Evolutionary conservation across 2,113 vertebrate species (phyloP).

Genomic region (Alouatta palliata): DNA sequence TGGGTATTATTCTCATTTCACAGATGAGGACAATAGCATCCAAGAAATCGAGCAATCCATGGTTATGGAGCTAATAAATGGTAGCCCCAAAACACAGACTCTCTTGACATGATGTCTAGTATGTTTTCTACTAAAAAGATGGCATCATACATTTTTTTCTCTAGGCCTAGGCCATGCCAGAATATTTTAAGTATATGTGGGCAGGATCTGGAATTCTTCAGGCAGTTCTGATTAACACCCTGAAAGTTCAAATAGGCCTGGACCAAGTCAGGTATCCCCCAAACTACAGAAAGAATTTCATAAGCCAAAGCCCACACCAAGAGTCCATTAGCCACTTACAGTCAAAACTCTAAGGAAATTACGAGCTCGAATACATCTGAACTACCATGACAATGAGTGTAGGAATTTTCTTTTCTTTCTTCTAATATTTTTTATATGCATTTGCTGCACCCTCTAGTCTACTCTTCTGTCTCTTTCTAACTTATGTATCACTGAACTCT

Average conservation of each 20-base stretch:
- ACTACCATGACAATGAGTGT: background rate
- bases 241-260: background rate
- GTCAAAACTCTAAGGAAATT: slow-evolving; percentile 36
- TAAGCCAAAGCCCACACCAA: slow-evolving; percentile 20
- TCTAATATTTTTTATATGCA: background rate
- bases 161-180: background rate
- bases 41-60: background rate
- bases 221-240: background rate
- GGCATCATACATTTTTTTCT: background rate
- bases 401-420: background rate
- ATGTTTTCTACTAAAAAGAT: background rate
- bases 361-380: background rate
- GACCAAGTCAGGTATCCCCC: background rate
- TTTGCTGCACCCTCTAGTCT: background rate
- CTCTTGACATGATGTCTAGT: background rate
- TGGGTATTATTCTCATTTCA: background rate
- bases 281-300: background rate
- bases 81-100: background rate
- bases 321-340: background rate
- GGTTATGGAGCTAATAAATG: background rate
- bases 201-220: background rate
- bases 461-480: background rate
- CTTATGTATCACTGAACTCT: background rate
- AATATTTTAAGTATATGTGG: background rate
- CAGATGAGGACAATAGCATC: background rate